Evolutionary conservation across 2,797 vertebrate species (phyloP).

Genomic region (Peromyscus eremicus): DNA sequence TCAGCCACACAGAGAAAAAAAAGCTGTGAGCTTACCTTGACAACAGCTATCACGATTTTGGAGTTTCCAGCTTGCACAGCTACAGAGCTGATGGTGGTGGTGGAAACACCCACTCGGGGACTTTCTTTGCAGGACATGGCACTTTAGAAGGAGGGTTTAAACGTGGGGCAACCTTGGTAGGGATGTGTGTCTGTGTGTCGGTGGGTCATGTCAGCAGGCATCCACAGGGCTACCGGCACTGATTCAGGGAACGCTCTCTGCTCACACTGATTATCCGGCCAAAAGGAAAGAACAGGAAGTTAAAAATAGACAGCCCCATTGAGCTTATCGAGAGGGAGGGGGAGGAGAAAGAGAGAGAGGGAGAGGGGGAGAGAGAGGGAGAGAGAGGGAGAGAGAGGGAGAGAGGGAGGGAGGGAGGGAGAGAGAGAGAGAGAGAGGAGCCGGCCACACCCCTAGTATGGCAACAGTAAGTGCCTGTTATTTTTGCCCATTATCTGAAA

Average conservation of each 20-base stretch:
- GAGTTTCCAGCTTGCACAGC: constrained; percentile 93
- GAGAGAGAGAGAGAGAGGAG: constrained; percentile 72
- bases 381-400: constrained; percentile 80
- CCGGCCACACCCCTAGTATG: constrained; percentile 92
- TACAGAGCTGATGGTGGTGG: constrained; percentile 94
- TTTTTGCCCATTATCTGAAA: constrained; percentile 87
- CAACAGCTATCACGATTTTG: constrained; percentile 91
- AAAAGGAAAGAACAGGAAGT: constrained; percentile 90
- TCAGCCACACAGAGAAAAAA: not conserved
- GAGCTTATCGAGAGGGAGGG: constrained; percentile 90
- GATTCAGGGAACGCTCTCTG: constrained; percentile 87
- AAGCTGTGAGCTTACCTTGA: constrained; percentile 91
- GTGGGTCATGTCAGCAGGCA: constrained; percentile 78
- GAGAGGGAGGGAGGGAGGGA: constrained; percentile 74
- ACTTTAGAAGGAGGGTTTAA: constrained; percentile 72
- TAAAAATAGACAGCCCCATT: constrained; percentile 94
- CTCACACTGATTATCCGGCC: constrained; percentile 88
- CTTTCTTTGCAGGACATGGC: constrained; percentile 87
- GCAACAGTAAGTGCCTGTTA: constrained; percentile 86
- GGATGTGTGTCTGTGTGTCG: constrained; percentile 40
- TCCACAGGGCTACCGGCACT: constrained; percentile 75
- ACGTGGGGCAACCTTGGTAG: constrained; percentile 15
- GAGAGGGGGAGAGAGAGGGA: constrained; percentile 75
- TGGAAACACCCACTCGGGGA: constrained; percentile 85
- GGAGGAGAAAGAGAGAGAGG: constrained; percentile 68